phyloP scores from a whole-genome alignment of 2,797 vertebrate species.

The Semotilus atromaculatus region DNA sequence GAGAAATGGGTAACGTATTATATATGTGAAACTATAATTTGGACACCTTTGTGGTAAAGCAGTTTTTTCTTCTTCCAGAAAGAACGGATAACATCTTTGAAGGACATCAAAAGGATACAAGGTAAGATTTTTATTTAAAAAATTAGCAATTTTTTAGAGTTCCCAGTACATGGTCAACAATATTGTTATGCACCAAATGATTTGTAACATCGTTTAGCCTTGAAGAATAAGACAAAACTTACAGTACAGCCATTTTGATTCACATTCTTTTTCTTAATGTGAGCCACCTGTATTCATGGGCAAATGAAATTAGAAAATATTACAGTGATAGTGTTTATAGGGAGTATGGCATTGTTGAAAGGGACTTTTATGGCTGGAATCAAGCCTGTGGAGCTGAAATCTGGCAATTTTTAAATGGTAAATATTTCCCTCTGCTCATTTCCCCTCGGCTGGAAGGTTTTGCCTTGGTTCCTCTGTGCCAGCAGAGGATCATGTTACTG shows the following conservation, averaged over 20 bases:
- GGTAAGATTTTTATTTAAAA: neutral
- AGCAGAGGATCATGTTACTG: slow-evolving; percentile 42
- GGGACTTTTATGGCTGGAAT: slow-evolving; percentile 53
- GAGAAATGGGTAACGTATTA: neutral
- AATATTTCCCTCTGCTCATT: slow-evolving; percentile 63
- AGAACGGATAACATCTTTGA: neutral
- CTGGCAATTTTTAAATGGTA: slow-evolving; percentile 65
- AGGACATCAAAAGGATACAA: neutral
- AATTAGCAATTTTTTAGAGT: neutral
- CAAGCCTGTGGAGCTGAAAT: slow-evolving; percentile 57
- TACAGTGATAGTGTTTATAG: slow-evolving; percentile 60
- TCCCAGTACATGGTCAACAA: neutral
- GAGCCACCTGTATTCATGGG: neutral
- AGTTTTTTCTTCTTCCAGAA: neutral
- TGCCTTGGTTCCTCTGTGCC: slow-evolving; percentile 65
- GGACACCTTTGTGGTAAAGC: neutral
- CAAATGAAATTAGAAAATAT: slow-evolving; percentile 48
- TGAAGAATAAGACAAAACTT: neutral
- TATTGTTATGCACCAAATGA: neutral
- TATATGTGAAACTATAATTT: slow-evolving; percentile 11
- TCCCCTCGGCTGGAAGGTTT: slow-evolving; percentile 51
- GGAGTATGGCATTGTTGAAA: slow-evolving; percentile 50
- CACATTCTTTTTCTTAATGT: slow-evolving; percentile 25
- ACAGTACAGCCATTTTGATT: neutral
- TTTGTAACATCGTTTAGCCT: neutral